Evolutionary conservation across 23 tunicate species (phyloP), one percentile per base, ranked within the genome.

Genomic region (Ciona savignyi): DNA sequence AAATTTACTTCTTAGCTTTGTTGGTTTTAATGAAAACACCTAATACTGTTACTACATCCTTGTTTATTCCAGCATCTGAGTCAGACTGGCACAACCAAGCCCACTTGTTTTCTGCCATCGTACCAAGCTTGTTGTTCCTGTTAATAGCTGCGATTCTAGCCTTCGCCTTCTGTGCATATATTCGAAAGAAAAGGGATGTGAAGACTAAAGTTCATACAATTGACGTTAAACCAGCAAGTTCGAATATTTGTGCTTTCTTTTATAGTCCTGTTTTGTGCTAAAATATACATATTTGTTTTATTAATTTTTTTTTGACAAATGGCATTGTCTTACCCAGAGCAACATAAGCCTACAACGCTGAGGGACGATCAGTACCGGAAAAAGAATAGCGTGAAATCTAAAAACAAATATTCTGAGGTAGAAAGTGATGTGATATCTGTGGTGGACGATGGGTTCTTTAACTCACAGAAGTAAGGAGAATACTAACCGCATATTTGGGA

Each of bases 181-280:
- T 75, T 23, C 62, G 83, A 34, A 81, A 68, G 70, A 48, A 49
- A 2, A 56, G 1, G 6, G 64, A 49, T 3, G 76, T 64, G 19
- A 70, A 65, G 29, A 78, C 66, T 1, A 61, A 63, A 22, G 69
- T 49, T 42, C 56, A 42, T 42, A 15, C 15, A 6, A 77, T 87
- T 27, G 70, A 81, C 25, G 95, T 87, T 27, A 87, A 80, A 81
- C 95, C 95, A 27, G 35, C 78, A 51, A 80, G 64, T 72, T 9
- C 9, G 56, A 6, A 9, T 42, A 42, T 42, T 42, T 42, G 9
- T 6, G 56, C 15, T 42, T 42, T 42, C 56, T 6, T 15, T 6
- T 6, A 42, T 42, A 42, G 9, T 42, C 56, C 15, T 42, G 15
- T 42, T 42, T 42, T 42, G 56, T 9, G 56, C 15, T 9, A 9